Base-by-base conservation (phyloP, 2,113 vertebrate genomes). In the Tupaia chinensis region DNA sequence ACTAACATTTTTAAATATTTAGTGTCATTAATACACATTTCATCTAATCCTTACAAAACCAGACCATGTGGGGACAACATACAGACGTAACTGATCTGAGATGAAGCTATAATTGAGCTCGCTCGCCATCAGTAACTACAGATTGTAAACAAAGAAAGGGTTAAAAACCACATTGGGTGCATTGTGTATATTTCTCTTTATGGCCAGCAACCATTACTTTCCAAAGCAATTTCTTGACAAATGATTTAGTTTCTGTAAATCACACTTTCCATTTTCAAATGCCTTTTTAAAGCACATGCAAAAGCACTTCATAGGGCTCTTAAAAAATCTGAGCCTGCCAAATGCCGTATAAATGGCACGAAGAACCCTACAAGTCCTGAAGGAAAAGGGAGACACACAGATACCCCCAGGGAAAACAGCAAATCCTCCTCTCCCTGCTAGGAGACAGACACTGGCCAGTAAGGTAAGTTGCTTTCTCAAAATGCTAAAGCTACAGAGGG, bases 391-490 rank as follows among this genome's bases (percentile, higher is more conserved):
- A 97, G 93, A 80, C 56, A 61, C 88, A 89, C 60, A 81, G 79
- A 88, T 88, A 93, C 95, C 88, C 88, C 56, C 83, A 88, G 53
- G 79, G 69, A 82, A 80, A 95, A 77, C 85, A 95, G 84, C 93
- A 81, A 70, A 86, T 23, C 92, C 96, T 98, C 86, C 53, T 96
- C 95, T 95, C 90, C 93, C 96, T 61, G 94, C 98, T 96, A 97
- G 83, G 93, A 97, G 77, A 95, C 94, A 98, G 98, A 98, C 97
- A 97, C 97, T 97, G 96, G 97, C 97, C 97, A 95, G 96, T 96
- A 97, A 98, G 98, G 98, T 98, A 98, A 98, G 97, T 95, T 97
- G 96, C 93, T 95, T 98, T 97, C 98, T 98, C 97, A 97, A 98
- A 98, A 97, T 85, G 83, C 98, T 87, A 95, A 91, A 81, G 97